phyloP scores from a whole-genome alignment of 2,113 vertebrate genomes.

The Lophotis ruficrista region DNA sequence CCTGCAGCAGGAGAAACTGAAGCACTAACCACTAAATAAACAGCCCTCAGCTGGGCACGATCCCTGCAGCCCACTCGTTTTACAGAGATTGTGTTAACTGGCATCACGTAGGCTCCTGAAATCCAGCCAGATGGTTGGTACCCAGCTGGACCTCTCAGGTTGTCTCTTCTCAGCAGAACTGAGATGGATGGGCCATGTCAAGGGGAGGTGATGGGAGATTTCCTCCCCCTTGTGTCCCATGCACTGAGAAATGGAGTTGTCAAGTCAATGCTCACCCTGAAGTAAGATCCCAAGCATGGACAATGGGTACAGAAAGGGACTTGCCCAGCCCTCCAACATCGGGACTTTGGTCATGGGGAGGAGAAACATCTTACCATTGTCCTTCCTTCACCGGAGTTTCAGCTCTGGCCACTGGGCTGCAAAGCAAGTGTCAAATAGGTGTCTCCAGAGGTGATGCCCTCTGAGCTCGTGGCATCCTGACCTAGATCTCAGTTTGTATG shows the following conservation, averaged over 20 bases:
- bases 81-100: not conserved
- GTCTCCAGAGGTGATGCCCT: not conserved
- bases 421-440: not conserved
- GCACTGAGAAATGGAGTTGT: accelerated
- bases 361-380: not conserved
- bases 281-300: not conserved
- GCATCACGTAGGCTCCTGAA: not conserved
- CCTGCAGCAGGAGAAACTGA: not conserved
- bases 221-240: not conserved
- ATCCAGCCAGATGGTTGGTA: not conserved
- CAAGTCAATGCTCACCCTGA: not conserved
- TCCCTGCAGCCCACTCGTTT: not conserved
- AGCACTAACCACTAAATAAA: not conserved
- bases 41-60: not conserved
- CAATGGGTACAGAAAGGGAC: not conserved
- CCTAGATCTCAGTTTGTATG: not conserved
- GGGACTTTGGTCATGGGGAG: not conserved
- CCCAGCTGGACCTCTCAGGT: not conserved
- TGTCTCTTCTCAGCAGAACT: not conserved
- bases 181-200: not conserved
- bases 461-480: not conserved
- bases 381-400: not conserved
- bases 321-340: not conserved
- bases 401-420: not conserved
- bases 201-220: not conserved